Conservation (phyloP, 2,797 vertebrate genomes). For the Potorous gilbertii region DNA sequence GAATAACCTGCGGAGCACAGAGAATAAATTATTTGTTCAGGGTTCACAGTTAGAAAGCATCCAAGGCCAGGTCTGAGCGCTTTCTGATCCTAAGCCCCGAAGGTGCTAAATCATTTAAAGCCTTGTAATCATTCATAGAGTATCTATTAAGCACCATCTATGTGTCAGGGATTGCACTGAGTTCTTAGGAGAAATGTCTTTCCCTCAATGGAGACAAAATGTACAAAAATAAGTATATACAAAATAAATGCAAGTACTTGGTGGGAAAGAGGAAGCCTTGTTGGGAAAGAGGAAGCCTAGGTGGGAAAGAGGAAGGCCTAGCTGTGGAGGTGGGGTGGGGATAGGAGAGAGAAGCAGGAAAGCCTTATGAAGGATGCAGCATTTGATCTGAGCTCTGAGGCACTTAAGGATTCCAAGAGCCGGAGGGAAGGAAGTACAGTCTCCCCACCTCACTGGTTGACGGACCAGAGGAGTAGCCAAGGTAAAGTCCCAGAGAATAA, state of each 20-base stretch:
- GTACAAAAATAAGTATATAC: not conserved
- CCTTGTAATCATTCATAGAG: not conserved
- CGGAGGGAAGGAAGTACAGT: not conserved
- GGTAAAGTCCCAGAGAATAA: not conserved
- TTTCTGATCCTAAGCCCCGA: not conserved
- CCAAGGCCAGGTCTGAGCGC: not conserved
- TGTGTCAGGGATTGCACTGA: not conserved
- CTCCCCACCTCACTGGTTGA: not conserved
- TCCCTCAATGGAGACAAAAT: not conserved
- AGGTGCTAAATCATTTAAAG: not conserved
- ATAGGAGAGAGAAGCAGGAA: not conserved
- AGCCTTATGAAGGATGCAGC: not conserved
- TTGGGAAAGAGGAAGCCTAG: no score
- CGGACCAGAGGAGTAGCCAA: no score
- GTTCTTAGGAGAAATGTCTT: not conserved
- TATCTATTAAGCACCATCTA: not conserved
- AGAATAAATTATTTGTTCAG: not conserved
- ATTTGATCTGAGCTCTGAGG: not conserved
- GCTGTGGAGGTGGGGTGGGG: no score
- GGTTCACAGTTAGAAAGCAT: not conserved
- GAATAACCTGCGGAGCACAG: not conserved
- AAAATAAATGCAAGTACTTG: not conserved
- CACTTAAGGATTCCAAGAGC: not conserved
- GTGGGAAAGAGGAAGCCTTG: no score
- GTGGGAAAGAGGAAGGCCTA: no score